phyloP scores from a whole-genome alignment of 2,113 vertebrate genomes.

The Corvus hawaiiensis region DNA sequence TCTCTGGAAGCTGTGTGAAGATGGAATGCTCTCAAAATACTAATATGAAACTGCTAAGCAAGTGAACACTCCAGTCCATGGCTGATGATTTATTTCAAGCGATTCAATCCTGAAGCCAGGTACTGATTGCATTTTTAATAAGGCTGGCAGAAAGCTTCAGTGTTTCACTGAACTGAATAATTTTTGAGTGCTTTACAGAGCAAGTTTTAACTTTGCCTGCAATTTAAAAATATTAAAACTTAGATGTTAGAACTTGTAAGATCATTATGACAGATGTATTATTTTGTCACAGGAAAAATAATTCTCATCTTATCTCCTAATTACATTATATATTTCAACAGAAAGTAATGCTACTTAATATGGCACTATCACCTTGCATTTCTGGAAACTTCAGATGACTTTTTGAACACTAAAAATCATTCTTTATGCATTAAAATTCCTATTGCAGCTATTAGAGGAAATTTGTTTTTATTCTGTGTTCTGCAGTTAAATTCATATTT shows the following conservation, averaged over 20 bases:
- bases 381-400: not conserved
- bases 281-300: not conserved
- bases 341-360: not conserved
- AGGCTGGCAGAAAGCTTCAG: not conserved
- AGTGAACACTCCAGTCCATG: not conserved
- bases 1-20: not conserved
- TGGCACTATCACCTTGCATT: not conserved
- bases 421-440: not conserved
- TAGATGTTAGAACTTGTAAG: not conserved
- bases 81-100: not conserved
- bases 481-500: not conserved
- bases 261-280: not conserved
- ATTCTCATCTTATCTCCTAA: not conserved
- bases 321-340: not conserved
- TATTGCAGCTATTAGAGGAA: not conserved
- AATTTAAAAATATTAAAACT: not conserved
- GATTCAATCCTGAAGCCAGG: not conserved
- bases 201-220: not conserved
- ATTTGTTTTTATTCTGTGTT: not conserved
- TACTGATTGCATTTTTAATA: constrained; percentile 3
- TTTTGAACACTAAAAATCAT: not conserved
- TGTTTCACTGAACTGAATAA: not conserved
- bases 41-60: not conserved
- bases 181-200: not conserved
- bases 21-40: not conserved